A percentile compares a stretch with the other conserved stretches of the same genome.
Evolutionary conservation across 1,140 invertebrate genomes (phyloP).

Genomic region (Archivesica marissinica): DNA sequence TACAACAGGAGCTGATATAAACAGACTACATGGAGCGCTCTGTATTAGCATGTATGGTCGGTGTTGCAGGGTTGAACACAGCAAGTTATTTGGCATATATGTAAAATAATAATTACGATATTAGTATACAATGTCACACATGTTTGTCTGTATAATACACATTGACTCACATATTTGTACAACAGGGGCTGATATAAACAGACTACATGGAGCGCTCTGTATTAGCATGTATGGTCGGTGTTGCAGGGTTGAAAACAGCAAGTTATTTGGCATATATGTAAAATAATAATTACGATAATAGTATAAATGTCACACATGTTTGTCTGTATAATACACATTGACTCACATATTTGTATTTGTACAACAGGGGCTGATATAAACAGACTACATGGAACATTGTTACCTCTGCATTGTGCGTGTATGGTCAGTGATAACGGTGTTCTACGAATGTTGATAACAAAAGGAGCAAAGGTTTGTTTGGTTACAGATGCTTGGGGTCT

Average conservation of each 20-base stretch:
- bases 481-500: too few species aligned
- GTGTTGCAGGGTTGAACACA: neutral
- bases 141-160: neutral
- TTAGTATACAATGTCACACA: neutral
- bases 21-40: neutral
- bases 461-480: conserved; percentile 82
- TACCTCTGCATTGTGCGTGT: conserved; percentile 83
- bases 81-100: neutral
- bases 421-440: conserved; percentile 80
- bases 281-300: neutral
- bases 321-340: neutral
- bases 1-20: too few species aligned
- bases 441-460: conserved; percentile 75
- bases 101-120: neutral
- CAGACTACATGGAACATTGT: conserved; percentile 80
- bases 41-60: neutral
- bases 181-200: too few species aligned
- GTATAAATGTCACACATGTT: neutral
- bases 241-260: neutral
- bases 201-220: neutral
- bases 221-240: neutral
- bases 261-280: neutral
- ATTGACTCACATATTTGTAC: neutral
- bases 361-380: conserved; percentile 82
- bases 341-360: neutral